Conservation (phyloP, 2,888 invertebrate species). For the Scaptomyza caliginosa region DNA sequence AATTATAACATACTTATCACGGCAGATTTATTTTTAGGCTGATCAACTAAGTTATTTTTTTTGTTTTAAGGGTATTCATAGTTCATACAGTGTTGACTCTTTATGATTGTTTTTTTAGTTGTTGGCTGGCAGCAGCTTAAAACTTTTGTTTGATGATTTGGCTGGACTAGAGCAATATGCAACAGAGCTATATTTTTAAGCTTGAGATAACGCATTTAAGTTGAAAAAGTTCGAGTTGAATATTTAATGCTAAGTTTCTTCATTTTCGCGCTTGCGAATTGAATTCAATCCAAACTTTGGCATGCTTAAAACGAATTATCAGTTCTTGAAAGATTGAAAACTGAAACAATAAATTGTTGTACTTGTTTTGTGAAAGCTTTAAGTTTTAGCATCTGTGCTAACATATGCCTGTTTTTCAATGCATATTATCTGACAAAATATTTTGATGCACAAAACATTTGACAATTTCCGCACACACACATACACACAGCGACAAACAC, state of each 20-base stretch:
- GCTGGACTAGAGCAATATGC: slow-evolving; percentile 4
- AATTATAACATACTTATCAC: no score
- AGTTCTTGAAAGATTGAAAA: background rate
- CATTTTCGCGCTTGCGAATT: background rate
- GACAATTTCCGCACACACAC: slow-evolving; percentile 27
- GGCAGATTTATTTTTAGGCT: no score
- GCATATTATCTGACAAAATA: slow-evolving; percentile 25
- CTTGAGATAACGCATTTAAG: background rate
- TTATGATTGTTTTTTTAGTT: slow-evolving; percentile 32
- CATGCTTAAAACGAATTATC: background rate
- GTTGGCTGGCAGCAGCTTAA: slow-evolving; percentile 11
- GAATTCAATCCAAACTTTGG: background rate
- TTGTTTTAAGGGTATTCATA: background rate
- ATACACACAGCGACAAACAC: slow-evolving; percentile 1
- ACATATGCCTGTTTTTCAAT: background rate
- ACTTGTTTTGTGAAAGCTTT: no score
- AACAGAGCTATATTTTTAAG: background rate
- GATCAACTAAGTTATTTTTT: no score
- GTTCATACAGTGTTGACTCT: slow-evolving; percentile 7
- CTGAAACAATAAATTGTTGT: background rate
- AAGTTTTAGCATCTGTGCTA: no score
- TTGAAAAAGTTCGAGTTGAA: background rate
- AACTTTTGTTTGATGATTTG: slow-evolving; percentile 35
- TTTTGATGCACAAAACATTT: slow-evolving; percentile 33
- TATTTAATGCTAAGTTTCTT: background rate